Conservation (phyloP, 2,113 vertebrate species). For the Eurypyga helias region DNA sequence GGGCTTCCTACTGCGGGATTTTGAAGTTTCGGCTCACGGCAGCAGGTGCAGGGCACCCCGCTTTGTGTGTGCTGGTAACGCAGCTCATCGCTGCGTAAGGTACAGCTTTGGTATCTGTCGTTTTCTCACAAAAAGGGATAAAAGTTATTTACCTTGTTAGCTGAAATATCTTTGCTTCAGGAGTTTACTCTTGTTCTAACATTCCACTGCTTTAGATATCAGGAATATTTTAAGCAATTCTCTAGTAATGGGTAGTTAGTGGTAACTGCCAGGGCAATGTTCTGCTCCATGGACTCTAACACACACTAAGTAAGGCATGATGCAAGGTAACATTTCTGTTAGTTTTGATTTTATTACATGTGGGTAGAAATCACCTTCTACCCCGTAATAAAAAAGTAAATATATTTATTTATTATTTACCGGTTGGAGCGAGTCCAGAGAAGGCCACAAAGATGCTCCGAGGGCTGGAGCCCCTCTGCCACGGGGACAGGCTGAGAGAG, state of each 20-base stretch:
- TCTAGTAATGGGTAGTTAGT: neutral
- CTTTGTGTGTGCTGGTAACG: accelerated
- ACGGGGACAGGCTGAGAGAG: no score
- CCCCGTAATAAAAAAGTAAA: neutral
- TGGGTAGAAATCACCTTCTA: neutral
- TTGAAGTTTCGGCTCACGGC: neutral
- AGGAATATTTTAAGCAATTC: neutral
- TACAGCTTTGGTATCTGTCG: neutral
- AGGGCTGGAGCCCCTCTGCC: no score
- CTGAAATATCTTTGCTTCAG: neutral
- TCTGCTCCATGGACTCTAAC: neutral
- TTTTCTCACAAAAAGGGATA: neutral
- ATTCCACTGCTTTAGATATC: neutral
- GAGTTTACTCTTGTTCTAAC: neutral
- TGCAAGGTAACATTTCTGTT: neutral
- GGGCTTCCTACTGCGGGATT: neutral
- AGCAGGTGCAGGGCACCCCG: accelerated
- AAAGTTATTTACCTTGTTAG: accelerated
- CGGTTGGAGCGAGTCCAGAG: no score
- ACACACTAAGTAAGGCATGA: neutral
- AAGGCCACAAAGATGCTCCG: no score
- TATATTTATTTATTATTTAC: no score
- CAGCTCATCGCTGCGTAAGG: accelerated
- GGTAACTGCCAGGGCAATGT: neutral
- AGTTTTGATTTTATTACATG: neutral